A percentile compares a stretch with the other conserved stretches of the same genome.
Conservation (phyloP, 2,113 vertebrate genomes). For the Noctilio leporinus region DNA sequence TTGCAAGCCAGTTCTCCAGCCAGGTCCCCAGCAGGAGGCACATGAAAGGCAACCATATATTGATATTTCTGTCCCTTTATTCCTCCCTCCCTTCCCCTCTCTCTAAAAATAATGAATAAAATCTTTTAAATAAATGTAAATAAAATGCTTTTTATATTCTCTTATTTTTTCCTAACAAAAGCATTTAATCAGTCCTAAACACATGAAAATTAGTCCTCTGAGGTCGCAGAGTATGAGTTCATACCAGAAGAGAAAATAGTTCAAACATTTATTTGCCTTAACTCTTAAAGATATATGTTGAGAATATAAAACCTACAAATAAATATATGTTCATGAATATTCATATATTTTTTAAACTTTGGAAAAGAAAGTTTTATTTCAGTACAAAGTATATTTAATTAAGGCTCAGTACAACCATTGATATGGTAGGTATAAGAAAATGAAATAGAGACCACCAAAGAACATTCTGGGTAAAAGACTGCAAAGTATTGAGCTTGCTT, state of each 20-base stretch:
- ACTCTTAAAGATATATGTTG: slow-evolving; percentile 29
- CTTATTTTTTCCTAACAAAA: not conserved
- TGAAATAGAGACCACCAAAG: slow-evolving; percentile 19
- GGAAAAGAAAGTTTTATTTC: slow-evolving; percentile 45
- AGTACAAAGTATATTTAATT: slow-evolving; percentile 53
- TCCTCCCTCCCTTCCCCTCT: too few species aligned
- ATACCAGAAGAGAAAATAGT: slow-evolving; percentile 34
- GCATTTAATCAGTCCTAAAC: not conserved
- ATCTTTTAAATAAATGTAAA: too few species aligned
- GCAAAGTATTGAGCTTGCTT: not conserved
- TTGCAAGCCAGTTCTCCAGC: too few species aligned
- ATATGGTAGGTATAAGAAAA: slow-evolving; percentile 52
- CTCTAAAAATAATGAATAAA: too few species aligned
- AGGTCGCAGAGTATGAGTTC: slow-evolving; percentile 14
- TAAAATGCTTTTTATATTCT: slow-evolving; percentile 35
- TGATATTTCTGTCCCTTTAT: too few species aligned
- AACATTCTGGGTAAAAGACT: not conserved
- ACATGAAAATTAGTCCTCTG: slow-evolving; percentile 24
- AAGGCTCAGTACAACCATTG: slow-evolving; percentile 53
- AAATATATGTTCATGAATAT: slow-evolving; percentile 50
- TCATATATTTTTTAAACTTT: slow-evolving; percentile 35
- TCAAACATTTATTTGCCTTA: slow-evolving; percentile 56
- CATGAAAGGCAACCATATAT: too few species aligned
- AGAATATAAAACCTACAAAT: slow-evolving; percentile 48
- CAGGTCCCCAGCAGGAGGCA: too few species aligned